A percentile compares a stretch with the other conserved stretches of the same genome.
Evolutionary conservation across 1,140 invertebrate species (phyloP).

Genomic region (Anastrepha ludens): DNA sequence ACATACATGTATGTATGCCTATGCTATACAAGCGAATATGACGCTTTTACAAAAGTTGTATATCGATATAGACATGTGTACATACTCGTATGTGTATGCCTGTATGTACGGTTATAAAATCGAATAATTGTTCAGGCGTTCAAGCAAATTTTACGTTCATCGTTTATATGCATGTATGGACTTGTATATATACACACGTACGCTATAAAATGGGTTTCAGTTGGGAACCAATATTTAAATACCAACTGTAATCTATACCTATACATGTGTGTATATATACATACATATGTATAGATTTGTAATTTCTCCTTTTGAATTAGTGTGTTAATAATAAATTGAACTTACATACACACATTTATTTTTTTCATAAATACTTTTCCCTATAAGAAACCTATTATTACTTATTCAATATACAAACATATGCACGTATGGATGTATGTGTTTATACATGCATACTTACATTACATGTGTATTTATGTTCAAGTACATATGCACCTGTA

Average conservation of each 20-base stretch:
- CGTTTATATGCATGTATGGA: too few relatives aligned
- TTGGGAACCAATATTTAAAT: too few relatives aligned
- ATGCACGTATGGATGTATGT: slow-evolving; percentile 12
- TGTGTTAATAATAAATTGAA: too few relatives aligned
- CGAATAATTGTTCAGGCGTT: not conserved
- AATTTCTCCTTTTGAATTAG: too few relatives aligned
- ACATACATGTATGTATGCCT: not conserved
- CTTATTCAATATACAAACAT: not conserved
- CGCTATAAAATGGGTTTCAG: not conserved
- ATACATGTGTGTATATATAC: not conserved
- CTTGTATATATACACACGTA: not conserved
- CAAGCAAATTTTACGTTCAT: too few relatives aligned
- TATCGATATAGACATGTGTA: not conserved
- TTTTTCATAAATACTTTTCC: too few relatives aligned
- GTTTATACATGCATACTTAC: not conserved
- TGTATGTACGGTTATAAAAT: not conserved
- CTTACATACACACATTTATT: too few relatives aligned
- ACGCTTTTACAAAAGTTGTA: not conserved
- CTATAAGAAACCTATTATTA: not conserved
- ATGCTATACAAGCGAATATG: not conserved
- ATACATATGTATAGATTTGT: not conserved
- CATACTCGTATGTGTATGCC: not conserved
- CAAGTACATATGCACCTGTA: not conserved
- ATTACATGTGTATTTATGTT: not conserved
- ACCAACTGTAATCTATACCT: too few relatives aligned